Conservation (phyloP, 2,888 invertebrate genomes). For the Aphodius granarius region DNA sequence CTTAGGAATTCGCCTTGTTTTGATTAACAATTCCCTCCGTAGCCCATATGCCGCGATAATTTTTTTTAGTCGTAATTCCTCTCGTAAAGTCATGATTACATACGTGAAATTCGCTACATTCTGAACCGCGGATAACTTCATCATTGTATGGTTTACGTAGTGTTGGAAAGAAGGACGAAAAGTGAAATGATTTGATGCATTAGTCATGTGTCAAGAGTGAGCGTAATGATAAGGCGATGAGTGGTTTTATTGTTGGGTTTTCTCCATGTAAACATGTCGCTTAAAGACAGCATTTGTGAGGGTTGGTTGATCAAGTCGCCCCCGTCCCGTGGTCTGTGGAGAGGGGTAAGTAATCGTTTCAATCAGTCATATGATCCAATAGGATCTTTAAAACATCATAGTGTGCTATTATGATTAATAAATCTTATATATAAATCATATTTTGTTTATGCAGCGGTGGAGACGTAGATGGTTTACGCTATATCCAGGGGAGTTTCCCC, state of each 20-base stretch:
- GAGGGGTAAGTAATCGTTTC: slow-evolving; percentile 75
- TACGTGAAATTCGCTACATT: not conserved
- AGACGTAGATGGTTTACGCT: slow-evolving; percentile 92
- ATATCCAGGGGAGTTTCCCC: slow-evolving; percentile 88
- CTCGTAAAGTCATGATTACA: not conserved
- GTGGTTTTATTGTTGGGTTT: not conserved
- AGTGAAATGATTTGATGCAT: not conserved
- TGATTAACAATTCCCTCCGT: not conserved
- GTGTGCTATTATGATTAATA: not conserved
- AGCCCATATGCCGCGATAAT: not conserved
- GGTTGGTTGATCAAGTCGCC: slow-evolving; percentile 97
- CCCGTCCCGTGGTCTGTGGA: slow-evolving; percentile 87
- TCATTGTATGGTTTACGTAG: not conserved
- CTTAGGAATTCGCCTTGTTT: not conserved
- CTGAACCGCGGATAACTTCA: not conserved
- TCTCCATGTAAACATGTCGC: slow-evolving; percentile 33
- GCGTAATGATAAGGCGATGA: not conserved
- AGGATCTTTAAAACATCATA: not conserved
- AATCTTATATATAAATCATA: not conserved
- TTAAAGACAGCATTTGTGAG: slow-evolving; percentile 78
- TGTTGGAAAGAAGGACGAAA: not conserved
- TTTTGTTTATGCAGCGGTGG: slow-evolving; percentile 75
- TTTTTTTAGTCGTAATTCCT: not conserved
- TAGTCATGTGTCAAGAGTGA: not conserved
- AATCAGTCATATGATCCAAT: not conserved